Evolutionary conservation across 2,113 vertebrate species (phyloP), one percentile per base, ranked within the genome.

Genomic region (Hiodon alosoides): DNA sequence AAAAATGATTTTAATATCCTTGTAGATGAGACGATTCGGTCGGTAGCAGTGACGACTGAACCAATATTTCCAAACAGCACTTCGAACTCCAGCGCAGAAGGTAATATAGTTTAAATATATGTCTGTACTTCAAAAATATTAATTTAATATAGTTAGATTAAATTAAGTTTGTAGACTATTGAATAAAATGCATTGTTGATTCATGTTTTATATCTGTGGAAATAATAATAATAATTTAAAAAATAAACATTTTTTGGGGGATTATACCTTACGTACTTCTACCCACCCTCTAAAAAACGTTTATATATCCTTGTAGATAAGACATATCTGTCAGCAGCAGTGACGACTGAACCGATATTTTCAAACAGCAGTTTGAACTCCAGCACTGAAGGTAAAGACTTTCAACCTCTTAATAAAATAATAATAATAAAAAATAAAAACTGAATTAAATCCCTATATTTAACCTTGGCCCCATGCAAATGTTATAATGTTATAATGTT

Each of bases 281-380:
- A 31, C 31, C 31, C 31, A 31, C 31, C 31, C 31, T 31, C 31
- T 31, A 31, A 31, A 31, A 31, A 31, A 31, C 31, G 31, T n/a
- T 64, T n/a, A 64, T 74, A 73, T 52, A 67, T 72, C 54, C 68
- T 47, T 79, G 61, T 31, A 68, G 77, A 77, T 59, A 46, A 79
- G 5, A 76, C 73, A 3, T 66, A 61, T 50, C 4, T 61, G 7
- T 67, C 59, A 57, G 59, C 67, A 4, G 17, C 70, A 64, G 67
- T 67, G 59, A 74, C 76, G 46, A 83, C 82, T 62, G 77, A 78
- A 4, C 71, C 62, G 67, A 46, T 61, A 59, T 59, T 53, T 53
- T 2, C 6, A 53, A 88, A 86, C 69, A 31, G 9, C 58, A 59
- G 58, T 14, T 14, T 70, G 52, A 70, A 8, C 62, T 53, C 62